Conservation (phyloP, 2,888 invertebrate species). For the Margaritifera margaritifera region DNA sequence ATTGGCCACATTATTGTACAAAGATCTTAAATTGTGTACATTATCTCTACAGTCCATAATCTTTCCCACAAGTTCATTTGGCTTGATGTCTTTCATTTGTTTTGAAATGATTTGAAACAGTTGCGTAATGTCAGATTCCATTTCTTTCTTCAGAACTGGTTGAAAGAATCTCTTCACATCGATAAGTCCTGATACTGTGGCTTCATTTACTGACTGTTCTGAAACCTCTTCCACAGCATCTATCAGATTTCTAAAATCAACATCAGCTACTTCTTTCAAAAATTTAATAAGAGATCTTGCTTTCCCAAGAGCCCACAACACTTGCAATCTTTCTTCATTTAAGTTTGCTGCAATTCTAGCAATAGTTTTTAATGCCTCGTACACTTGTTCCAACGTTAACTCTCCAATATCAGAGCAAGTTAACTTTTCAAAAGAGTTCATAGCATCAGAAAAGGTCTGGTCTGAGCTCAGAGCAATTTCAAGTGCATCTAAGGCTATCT, state of each 20-base stretch:
- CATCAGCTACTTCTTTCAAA: slow-evolving; percentile 29
- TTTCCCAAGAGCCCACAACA: slow-evolving; percentile 21
- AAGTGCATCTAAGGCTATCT: slow-evolving; percentile 6
- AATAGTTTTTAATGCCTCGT: slow-evolving; percentile 14
- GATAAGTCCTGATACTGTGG: slow-evolving; percentile 45
- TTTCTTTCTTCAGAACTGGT: slow-evolving; percentile 21
- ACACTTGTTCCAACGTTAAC: slow-evolving; percentile 17
- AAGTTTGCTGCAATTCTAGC: slow-evolving; percentile 17
- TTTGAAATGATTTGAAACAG: slow-evolving; percentile 7
- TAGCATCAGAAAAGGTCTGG: slow-evolving; percentile 14
- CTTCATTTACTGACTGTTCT: slow-evolving; percentile 44
- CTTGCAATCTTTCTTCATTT: slow-evolving; percentile 10
- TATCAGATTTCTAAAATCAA: slow-evolving; percentile 46
- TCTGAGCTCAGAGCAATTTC: not conserved
- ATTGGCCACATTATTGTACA: slow-evolving; percentile 47
- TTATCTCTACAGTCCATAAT: slow-evolving; percentile 36
- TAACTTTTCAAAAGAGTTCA: slow-evolving; percentile 21
- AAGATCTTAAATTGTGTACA: slow-evolving; percentile 37
- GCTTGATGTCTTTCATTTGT: slow-evolving; percentile 11
- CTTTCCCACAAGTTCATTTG: slow-evolving; percentile 27
- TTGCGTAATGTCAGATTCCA: not conserved
- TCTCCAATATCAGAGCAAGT: slow-evolving; percentile 1
- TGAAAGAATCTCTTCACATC: slow-evolving; percentile 40
- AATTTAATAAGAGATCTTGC: slow-evolving; percentile 32
- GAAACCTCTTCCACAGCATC: slow-evolving; percentile 54